Conservation (phyloP, 2,113 vertebrate species). For the Misgurnus mizolepis region DNA sequence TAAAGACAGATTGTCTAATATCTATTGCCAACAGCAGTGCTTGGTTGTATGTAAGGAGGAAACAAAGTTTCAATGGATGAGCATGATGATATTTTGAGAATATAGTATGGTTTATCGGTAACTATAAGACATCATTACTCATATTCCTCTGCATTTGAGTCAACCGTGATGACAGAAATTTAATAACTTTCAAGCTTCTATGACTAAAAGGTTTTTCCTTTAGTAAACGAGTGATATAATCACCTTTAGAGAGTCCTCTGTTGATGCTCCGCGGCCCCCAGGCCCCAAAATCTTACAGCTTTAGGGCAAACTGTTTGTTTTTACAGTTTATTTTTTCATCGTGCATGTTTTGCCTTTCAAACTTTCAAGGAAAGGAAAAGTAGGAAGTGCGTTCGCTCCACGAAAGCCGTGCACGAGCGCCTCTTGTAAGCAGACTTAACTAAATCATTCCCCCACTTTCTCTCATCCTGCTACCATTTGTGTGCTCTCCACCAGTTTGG, state of each 20-base stretch:
- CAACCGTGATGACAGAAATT: conserved; percentile 5
- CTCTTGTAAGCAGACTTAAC: conserved; percentile 10
- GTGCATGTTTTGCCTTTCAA: conserved; percentile 12
- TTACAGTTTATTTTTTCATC: conserved; percentile 59
- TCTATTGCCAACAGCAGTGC: too few relatives aligned
- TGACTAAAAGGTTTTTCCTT: conserved; percentile 12
- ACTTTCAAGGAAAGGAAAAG: conserved; percentile 58
- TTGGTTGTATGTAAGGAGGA: too few relatives aligned
- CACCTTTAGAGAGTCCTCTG: conserved; percentile 23
- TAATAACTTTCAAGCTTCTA: conserved; percentile 14
- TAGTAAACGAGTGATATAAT: not conserved
- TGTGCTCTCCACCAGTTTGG: conserved; percentile 58
- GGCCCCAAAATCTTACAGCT: conserved; percentile 49
- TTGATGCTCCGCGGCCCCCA: conserved; percentile 46
- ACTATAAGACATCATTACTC: not conserved
- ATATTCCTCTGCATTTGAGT: not conserved
- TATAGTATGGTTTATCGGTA: too few relatives aligned
- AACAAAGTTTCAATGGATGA: too few relatives aligned
- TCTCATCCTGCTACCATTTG: not conserved
- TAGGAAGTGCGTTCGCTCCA: conserved; percentile 46
- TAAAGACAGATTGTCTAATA: too few relatives aligned
- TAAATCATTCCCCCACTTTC: not conserved
- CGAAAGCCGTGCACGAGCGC: conserved; percentile 24
- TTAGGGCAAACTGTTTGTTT: conserved; percentile 62
- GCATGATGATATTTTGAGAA: too few relatives aligned